phyloP scores from a whole-genome alignment of 1,140 invertebrate species.

The Thalassaphorura encarpata region DNA sequence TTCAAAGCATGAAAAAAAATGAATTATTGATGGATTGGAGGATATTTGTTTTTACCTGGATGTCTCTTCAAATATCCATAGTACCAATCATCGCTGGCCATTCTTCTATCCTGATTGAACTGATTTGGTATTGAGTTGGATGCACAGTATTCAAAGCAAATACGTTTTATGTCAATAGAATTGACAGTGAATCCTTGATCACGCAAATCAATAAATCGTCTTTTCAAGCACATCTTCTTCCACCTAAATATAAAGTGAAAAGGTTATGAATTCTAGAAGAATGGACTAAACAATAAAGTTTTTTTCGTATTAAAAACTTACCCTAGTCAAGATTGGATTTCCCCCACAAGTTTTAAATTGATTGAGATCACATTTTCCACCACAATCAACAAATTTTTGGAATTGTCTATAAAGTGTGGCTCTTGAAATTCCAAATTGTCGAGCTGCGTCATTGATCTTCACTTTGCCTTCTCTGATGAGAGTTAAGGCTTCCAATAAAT shows the following conservation, averaged over 20 bases:
- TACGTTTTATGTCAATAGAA: conserved; percentile 2
- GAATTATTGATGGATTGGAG: too few relatives aligned
- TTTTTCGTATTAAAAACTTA: too few relatives aligned
- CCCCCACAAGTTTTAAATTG: conserved; percentile 5
- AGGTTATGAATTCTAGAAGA: background rate
- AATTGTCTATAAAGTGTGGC: conserved; percentile 7
- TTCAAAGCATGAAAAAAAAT: too few relatives aligned
- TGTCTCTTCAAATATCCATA: conserved; percentile 8
- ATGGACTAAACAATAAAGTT: background rate
- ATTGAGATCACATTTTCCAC: background rate
- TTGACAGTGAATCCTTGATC: background rate
- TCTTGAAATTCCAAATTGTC: conserved; percentile 1
- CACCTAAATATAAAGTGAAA: background rate
- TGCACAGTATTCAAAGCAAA: conserved; percentile 10
- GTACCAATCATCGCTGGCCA: conserved; percentile 11
- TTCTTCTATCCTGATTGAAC: background rate
- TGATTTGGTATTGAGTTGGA: conserved; percentile 8
- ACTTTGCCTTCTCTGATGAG: background rate
- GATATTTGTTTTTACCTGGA: too few relatives aligned
- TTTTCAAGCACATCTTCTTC: conserved; percentile 9
- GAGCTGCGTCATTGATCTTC: conserved; percentile 2
- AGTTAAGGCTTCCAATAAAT: conserved; percentile 1
- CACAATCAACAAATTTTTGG: background rate
- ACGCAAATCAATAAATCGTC: conserved; percentile 5
- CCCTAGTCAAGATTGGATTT: background rate